phyloP scores from a whole-genome alignment of 2,888 invertebrate species.

The Lypha dubia region DNA sequence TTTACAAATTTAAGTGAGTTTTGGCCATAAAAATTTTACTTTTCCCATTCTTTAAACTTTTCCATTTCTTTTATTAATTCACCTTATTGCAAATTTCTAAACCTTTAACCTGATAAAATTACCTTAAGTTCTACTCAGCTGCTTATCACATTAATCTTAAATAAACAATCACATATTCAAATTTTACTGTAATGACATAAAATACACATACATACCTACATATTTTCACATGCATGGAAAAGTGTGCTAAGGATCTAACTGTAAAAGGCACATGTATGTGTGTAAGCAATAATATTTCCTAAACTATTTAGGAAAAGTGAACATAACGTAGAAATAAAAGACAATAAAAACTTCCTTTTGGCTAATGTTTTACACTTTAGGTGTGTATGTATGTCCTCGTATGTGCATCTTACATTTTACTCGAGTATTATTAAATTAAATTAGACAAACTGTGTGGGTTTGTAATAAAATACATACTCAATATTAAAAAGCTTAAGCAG shows the following conservation, averaged over 20 bases:
- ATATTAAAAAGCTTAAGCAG: neutral
- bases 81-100: too few relatives aligned
- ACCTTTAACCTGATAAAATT: too few relatives aligned
- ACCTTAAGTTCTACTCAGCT: too few relatives aligned
- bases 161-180: too few relatives aligned
- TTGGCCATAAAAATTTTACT: too few relatives aligned
- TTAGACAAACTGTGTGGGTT: constrained; percentile 12
- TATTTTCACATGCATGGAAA: neutral
- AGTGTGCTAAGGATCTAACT: neutral
- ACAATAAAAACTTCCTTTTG: constrained; percentile 12
- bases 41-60: too few relatives aligned
- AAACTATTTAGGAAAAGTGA: neutral
- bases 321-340: neutral
- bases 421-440: constrained; percentile 34
- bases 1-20: too few relatives aligned
- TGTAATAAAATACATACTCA: neutral
- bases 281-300: neutral
- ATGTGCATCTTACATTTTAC: too few relatives aligned
- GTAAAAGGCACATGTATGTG: neutral
- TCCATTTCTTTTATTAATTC: too few relatives aligned
- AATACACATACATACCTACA: too few relatives aligned
- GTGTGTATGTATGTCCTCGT: constrained; percentile 42
- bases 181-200: too few relatives aligned
- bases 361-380: neutral
- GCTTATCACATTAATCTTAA: too few relatives aligned